Percentiles rank a stretch among this genome's conserved stretches.
Conservation (phyloP, 1,140 invertebrate genomes). For the Babylonia areolata region DNA sequence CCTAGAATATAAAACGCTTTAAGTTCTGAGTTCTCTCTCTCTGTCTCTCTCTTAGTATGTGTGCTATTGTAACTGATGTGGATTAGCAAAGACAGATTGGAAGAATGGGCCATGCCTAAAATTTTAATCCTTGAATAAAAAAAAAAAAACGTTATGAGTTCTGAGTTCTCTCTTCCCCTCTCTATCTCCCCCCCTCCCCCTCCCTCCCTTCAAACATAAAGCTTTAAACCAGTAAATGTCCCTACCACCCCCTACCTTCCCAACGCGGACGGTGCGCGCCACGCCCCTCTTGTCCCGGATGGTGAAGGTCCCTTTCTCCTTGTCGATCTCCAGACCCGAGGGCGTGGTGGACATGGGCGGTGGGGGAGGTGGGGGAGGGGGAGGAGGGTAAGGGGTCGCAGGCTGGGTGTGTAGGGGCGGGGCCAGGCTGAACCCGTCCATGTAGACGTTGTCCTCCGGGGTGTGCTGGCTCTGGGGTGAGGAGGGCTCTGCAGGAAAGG, state of each 20-base stretch:
- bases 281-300: slow-evolving; percentile 81
- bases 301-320: slow-evolving; percentile 61
- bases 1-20: too few relatives aligned
- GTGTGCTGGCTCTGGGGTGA: slow-evolving; percentile 31
- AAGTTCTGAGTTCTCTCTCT: too few relatives aligned
- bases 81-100: too few relatives aligned
- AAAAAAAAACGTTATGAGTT: too few relatives aligned
- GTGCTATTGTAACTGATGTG: too few relatives aligned
- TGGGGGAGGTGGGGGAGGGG: slow-evolving; percentile 72
- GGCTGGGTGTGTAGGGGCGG: slow-evolving; percentile 53
- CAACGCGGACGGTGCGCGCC: slow-evolving; percentile 95
- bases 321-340: slow-evolving; percentile 81
- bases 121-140: too few relatives aligned
- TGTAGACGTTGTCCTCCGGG: neutral
- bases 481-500: slow-evolving; percentile 29
- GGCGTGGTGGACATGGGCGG: slow-evolving; percentile 87
- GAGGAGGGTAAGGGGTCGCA: slow-evolving; percentile 47
- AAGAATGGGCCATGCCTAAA: too few relatives aligned
- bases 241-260: slow-evolving; percentile 84
- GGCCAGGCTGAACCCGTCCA: neutral
- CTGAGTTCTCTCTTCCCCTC: too few relatives aligned
- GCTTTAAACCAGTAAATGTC: too few relatives aligned
- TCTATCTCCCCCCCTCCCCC: too few relatives aligned
- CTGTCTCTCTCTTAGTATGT: too few relatives aligned
- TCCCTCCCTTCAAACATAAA: too few relatives aligned